phyloP scores from a whole-genome alignment of 2,113 vertebrate species.

The Lanius collurio region DNA sequence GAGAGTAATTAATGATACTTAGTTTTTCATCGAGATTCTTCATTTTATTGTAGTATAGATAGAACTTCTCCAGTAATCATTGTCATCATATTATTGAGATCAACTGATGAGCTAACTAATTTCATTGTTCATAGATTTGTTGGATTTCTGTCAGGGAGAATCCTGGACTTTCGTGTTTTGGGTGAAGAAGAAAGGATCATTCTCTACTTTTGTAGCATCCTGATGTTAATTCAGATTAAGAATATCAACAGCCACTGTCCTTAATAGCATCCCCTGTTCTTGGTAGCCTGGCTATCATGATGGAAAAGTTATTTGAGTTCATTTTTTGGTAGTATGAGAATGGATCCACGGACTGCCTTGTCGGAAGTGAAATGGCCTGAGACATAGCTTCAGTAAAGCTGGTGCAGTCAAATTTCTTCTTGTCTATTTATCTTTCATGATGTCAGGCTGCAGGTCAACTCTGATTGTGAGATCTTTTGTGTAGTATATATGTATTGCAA shows the following conservation, averaged over 20 bases:
- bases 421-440: background rate
- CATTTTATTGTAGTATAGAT: background rate
- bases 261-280: background rate
- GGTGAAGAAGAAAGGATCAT: background rate
- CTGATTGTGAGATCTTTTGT: background rate
- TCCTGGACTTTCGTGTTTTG: background rate
- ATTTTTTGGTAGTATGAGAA: background rate
- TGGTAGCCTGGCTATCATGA: background rate
- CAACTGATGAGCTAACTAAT: background rate
- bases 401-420: background rate
- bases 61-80: fast-evolving
- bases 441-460: background rate
- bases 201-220: background rate
- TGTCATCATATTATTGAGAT: background rate
- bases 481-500: background rate
- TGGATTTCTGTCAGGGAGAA: background rate
- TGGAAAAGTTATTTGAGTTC: background rate
- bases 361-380: background rate
- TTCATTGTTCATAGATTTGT: background rate
- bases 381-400: background rate
- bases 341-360: background rate
- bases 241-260: background rate
- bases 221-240: background rate
- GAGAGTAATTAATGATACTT: background rate
- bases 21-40: background rate